Percentiles rank a stretch among this genome's conserved stretches.
phyloP scores from a whole-genome alignment of 1,140 invertebrate genomes.

The Acyrthosiphon pisum region DNA sequence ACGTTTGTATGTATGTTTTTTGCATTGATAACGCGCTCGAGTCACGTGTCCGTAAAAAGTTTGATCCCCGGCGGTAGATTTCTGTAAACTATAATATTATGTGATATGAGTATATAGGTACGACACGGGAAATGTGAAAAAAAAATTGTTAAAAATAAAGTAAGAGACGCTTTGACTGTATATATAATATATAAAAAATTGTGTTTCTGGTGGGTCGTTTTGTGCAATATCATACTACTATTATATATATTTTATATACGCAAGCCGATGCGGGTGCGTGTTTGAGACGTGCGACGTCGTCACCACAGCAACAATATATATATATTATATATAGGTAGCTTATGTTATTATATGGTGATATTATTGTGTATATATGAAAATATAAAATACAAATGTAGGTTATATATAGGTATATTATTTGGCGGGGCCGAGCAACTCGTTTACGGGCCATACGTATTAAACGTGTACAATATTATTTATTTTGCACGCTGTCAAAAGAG shows the following conservation, averaged over 20 bases:
- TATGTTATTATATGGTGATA: not conserved
- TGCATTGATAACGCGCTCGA: not conserved
- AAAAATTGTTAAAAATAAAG: not conserved
- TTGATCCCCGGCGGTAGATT: not conserved
- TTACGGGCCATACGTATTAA: not conserved
- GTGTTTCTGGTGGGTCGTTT: not conserved
- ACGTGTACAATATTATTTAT: not conserved
- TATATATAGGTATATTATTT: not conserved
- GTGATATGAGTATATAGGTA: not conserved
- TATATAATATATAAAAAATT: not conserved
- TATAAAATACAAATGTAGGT: no score
- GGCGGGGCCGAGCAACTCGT: not conserved
- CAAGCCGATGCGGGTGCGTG: not conserved
- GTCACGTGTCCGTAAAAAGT: not conserved
- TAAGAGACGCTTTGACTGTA: not conserved
- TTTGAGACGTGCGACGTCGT: not conserved
- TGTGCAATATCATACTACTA: not conserved
- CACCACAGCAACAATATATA: not conserved
- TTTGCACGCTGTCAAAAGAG: not conserved
- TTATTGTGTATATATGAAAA: not conserved
- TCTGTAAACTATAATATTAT: not conserved
- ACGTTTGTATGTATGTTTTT: not conserved
- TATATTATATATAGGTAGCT: not conserved
- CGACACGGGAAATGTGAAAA: not conserved
- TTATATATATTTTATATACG: not conserved